Evolutionary conservation across 1,140 invertebrate species (phyloP), one percentile per base, ranked within the genome.

Genomic region (Daktulosphaira vitifoliae): DNA sequence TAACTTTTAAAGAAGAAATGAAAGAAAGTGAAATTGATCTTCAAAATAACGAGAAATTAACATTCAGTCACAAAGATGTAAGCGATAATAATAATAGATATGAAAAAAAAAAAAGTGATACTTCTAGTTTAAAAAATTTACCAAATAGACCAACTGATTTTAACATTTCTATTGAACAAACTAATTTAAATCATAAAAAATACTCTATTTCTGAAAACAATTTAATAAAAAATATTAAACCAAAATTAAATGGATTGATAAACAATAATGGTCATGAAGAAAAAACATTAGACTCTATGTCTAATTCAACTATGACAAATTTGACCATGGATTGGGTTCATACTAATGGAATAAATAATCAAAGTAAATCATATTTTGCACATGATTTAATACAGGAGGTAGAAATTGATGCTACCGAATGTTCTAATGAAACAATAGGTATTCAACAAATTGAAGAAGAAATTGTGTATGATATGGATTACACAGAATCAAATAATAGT

Each of bases 351-450:
- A 2, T 62, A 8, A 26, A n/a, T 6, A 29, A 7, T 33, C 13
- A 25, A 44, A 23, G 25, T 18, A 22, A 59, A n/a, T 42, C 53
- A 3, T 62, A 39, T 62, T 62, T 22, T 62, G 56, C 25, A 8
- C 25, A 20, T 22, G 42, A 62, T 23, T 62, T 48, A 22, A 33
- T 62, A 48, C 56, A 62, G 20, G 56, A 62, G 20, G 42, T 62
- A 16, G 39, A 62, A 33, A 11, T 33, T 33, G 29, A 33, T 33
- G 29, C 29, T 33, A 33, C 5, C 29, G 29, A 33, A 11, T 33
- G 29, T 33, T 33, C 11, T 33, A 33, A 33, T 48, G 42, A 48
- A 6, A 25, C 16, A 6, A 29, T 13, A 9, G 42, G 20, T 0
- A 25, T 20, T 33, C 0, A 16, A 18, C 22, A 29, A 44, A 20